Evolutionary conservation across 2,888 invertebrate genomes (phyloP).

Genomic region (Reticulitermes lucifugus): DNA sequence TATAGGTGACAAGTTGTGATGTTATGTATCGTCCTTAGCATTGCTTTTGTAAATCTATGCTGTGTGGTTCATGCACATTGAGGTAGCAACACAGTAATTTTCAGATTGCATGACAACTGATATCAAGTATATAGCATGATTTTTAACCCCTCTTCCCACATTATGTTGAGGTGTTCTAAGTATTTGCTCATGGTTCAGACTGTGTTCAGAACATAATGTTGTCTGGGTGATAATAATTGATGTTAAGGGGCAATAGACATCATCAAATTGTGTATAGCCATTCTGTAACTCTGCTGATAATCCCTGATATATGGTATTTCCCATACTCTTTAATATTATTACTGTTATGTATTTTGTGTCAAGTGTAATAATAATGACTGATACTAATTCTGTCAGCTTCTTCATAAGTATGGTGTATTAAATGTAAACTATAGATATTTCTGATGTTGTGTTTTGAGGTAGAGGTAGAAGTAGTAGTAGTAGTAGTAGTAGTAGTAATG

Average conservation of each 20-base stretch:
- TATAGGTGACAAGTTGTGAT: neutral
- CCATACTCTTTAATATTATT: constrained; percentile 32
- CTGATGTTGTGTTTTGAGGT: constrained; percentile 30
- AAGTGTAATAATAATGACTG: constrained; percentile 42
- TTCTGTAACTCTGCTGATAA: neutral
- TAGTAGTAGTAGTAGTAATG: neutral
- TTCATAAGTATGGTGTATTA: constrained; percentile 23
- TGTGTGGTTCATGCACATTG: neutral
- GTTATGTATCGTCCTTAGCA: neutral
- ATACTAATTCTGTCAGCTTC: constrained; percentile 27
- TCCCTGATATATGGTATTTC: constrained; percentile 3
- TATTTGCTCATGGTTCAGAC: constrained; percentile 53
- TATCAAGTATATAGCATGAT: neutral
- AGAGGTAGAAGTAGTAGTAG: neutral
- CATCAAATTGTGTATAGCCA: constrained; percentile 6
- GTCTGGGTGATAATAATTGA: constrained; percentile 37
- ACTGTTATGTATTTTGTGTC: constrained; percentile 40
- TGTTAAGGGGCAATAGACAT: constrained; percentile 17
- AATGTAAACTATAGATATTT: constrained; percentile 29
- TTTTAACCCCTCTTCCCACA: constrained; percentile 11
- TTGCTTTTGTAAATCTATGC: neutral
- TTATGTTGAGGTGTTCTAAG: constrained; percentile 47
- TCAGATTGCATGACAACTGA: neutral
- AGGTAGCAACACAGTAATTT: neutral
- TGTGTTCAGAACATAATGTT: constrained; percentile 49